Conservation (phyloP, 2,113 vertebrate genomes). For the Stercorarius parasiticus region DNA sequence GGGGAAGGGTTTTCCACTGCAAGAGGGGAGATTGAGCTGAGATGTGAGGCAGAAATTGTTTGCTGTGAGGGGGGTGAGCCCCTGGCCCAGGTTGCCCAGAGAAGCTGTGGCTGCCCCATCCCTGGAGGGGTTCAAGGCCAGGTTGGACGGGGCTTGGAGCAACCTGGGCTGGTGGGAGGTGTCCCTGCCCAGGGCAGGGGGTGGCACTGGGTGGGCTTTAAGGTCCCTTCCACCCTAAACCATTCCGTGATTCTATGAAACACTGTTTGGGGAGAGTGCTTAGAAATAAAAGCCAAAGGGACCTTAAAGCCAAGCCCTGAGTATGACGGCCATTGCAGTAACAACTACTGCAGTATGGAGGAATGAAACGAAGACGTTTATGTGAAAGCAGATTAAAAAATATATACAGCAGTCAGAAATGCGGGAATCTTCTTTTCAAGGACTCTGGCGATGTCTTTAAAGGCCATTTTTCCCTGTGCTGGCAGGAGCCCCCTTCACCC, state of each 20-base stretch:
- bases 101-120: background rate
- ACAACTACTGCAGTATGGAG: accelerated
- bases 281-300: background rate
- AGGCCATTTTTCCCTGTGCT: background rate
- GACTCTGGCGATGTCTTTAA: background rate
- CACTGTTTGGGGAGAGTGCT: too few species aligned
- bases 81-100: too few species aligned
- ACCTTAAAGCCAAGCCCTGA: too few species aligned
- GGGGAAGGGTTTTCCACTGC: too few species aligned
- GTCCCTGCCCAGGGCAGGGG: background rate
- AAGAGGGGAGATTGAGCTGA: too few species aligned
- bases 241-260: background rate
- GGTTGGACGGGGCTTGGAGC: background rate
- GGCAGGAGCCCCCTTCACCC: background rate
- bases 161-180: background rate
- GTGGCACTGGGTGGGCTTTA: too few species aligned
- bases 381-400: background rate
- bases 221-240: too few species aligned
- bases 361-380: too few species aligned
- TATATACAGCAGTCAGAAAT: accelerated
- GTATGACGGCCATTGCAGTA: background rate
- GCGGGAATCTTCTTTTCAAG: background rate
- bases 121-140: background rate
- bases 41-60: too few species aligned
- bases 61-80: too few species aligned